Evolutionary conservation across 2,113 vertebrate genomes (phyloP).

Genomic region (Rhabdomys dilectus): DNA sequence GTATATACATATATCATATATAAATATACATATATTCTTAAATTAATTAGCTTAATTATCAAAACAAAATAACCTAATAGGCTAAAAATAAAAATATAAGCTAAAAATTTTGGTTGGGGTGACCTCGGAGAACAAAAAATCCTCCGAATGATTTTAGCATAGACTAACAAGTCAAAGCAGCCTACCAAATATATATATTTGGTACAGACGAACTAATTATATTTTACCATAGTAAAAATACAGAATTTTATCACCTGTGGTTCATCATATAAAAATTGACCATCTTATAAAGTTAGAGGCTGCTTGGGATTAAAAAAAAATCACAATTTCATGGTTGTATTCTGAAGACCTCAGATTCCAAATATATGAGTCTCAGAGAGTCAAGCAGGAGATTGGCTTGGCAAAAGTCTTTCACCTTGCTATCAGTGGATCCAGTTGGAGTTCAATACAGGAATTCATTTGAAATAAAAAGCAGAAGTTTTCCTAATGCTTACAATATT

Average conservation of each 20-base stretch:
- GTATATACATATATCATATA: too few species aligned
- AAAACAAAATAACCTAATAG: too few species aligned
- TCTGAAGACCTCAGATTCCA: background rate
- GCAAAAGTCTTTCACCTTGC: background rate
- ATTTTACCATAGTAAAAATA: conserved; percentile 7
- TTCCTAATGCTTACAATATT: background rate
- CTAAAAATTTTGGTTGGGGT: too few species aligned
- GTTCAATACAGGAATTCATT: background rate
- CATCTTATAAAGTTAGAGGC: background rate
- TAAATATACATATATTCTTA: too few species aligned
- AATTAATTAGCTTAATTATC: too few species aligned
- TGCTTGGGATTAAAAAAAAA: background rate
- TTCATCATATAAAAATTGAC: conserved; percentile 34
- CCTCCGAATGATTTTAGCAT: too few species aligned
- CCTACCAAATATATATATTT: too few species aligned
- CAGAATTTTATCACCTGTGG: conserved; percentile 36
- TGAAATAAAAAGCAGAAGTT: background rate
- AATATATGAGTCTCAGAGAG: background rate
- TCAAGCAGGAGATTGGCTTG: background rate
- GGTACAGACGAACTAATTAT: conserved; percentile 36
- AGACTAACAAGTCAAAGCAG: too few species aligned
- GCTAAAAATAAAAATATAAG: too few species aligned
- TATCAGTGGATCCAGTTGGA: background rate
- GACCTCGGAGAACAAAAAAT: too few species aligned
- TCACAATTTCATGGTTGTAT: background rate